These are phyloP conservation scores for Myopa testacea DNA, from an alignment of 2,888 invertebrate species.

Conservation along the genomic window DNA sequence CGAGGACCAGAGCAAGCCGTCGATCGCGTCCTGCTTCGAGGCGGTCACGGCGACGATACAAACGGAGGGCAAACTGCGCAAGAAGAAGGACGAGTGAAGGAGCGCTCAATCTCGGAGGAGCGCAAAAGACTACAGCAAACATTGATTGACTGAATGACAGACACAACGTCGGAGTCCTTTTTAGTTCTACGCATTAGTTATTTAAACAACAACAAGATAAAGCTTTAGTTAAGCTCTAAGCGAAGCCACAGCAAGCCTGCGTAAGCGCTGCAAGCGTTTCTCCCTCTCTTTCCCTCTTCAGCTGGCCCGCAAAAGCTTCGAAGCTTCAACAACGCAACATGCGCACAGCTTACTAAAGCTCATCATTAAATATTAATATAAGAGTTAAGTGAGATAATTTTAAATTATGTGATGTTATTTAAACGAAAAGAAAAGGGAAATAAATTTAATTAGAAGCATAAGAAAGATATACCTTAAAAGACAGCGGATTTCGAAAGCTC, in stretches of 20 bases:
- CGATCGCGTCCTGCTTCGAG: constrained; percentile 83
- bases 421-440: background rate
- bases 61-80: constrained; percentile 88
- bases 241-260: background rate
- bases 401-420: constrained; percentile 19
- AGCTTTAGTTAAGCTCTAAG: constrained; percentile 24
- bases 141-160: constrained; percentile 22
- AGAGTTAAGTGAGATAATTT: background rate
- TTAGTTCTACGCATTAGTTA: constrained; percentile 11
- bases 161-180: constrained; percentile 19
- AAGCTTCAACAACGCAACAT: background rate
- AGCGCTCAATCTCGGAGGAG: background rate
- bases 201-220: background rate
- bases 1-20: constrained; percentile 72
- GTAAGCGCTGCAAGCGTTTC: background rate
- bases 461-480: background rate
- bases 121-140: constrained; percentile 1
- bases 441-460: background rate
- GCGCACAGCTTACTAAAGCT: background rate
- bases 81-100: constrained; percentile 80
- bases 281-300: background rate
- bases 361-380: background rate
- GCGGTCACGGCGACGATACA: constrained; percentile 92
- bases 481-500: background rate
- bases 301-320: background rate